Percentiles rank a stretch among this genome's conserved stretches.
Evolutionary conservation across 1,140 invertebrate species (phyloP).

Genomic region (Lutraria rhynchaena): DNA sequence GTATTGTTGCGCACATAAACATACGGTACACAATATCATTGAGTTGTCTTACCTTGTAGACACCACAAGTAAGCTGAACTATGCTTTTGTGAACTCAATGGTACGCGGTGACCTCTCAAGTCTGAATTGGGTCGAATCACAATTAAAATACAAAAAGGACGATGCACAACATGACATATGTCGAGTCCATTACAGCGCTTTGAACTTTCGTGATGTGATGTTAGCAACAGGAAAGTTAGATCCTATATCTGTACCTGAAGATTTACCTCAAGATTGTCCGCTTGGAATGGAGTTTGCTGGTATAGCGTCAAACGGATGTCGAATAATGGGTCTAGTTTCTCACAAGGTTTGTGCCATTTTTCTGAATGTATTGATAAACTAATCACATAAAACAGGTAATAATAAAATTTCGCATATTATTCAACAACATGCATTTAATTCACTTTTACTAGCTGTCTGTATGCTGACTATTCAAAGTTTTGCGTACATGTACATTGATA

Average conservation of each 20-base stretch:
- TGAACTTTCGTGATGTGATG: slow-evolving; percentile 99
- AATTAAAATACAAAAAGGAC: too few relatives aligned
- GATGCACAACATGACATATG: slow-evolving; percentile 85
- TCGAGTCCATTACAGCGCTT: slow-evolving; percentile 94
- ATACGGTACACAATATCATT: too few relatives aligned
- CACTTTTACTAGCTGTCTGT: neutral
- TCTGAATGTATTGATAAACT: too few relatives aligned
- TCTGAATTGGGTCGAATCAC: slow-evolving; percentile 91
- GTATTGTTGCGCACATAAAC: too few relatives aligned
- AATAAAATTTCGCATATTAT: too few relatives aligned
- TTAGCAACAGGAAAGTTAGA: slow-evolving; percentile 96
- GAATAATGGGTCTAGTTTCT: slow-evolving; percentile 96
- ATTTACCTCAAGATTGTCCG: slow-evolving; percentile 50
- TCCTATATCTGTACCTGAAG: slow-evolving; percentile 93
- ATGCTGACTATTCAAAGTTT: neutral
- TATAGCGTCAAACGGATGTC: slow-evolving; percentile 86
- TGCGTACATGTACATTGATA: neutral
- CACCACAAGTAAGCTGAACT: too few relatives aligned
- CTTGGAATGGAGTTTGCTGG: slow-evolving; percentile 97
- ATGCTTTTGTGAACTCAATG: neutral
- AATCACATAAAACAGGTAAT: too few relatives aligned
- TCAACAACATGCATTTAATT: neutral
- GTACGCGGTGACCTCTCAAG: slow-evolving; percentile 94
- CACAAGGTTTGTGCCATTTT: too few relatives aligned
- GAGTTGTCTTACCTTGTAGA: too few relatives aligned